Base-by-base conservation (phyloP, 1,140 invertebrate species). In the Drosophila serrata region DNA sequence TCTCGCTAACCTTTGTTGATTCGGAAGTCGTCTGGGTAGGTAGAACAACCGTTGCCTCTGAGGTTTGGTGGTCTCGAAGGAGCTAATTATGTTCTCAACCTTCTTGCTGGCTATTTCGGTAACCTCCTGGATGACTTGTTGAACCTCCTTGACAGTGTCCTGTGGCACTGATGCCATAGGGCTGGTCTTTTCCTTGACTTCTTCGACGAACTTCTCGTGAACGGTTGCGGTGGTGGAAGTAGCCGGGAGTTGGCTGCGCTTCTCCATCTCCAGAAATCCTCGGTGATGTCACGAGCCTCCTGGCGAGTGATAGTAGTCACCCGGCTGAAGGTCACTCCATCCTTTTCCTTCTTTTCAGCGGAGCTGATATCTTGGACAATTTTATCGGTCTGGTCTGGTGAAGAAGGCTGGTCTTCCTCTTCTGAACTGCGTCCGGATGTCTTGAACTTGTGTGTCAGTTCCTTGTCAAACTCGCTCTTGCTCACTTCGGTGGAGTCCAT, bases 391-490 rank as follows among this genome's bases (percentile, higher is more conserved):
- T 72, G 74, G 15, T 81, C 80, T 17, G 75, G 59, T 1, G 62
- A 74, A 11, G 62, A 61, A 3, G 39, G 48, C 19, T 60, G 64
- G 17, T 92, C 91, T 31, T 93, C 92, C 53, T 93, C 90, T 49
- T 92, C 92, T 0, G 88, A 87, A 51, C 87, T 91, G 12, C 91
- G 90, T 8, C 92, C 79, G 11, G 92, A 91, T 17, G 82, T 79
- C 72, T 82, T 91, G 22, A 93, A 72, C 69, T 93, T 93, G 53
- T 93, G 88, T 6, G 91, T 91, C 39, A 93, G 48, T 57, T 93
- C 92, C 56, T 88, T 92, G 42, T 93, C 92, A 51, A 93, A 93
- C n/a, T 93, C 92, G 46, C 79, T 88, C 61, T 93, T 93, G 59
- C 72, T 92, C 6, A 93, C 61, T 60, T 93, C 92, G 8, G 75